These are phyloP conservation scores for Microtus richardsoni DNA, from an alignment of 2,113 vertebrate genomes.

Conservation along the genomic window DNA sequence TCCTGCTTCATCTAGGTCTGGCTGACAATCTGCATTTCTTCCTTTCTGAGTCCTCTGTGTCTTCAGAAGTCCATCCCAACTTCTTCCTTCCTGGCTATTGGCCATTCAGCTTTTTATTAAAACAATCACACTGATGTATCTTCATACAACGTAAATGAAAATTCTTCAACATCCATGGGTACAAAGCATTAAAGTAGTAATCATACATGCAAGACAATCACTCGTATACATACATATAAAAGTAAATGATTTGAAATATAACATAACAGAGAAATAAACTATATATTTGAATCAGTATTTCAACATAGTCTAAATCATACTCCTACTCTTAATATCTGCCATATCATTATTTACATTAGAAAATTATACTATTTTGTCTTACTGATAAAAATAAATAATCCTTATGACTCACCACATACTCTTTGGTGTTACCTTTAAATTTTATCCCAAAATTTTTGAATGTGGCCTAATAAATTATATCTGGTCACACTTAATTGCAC, in stretches of 20 bases:
- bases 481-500: no score
- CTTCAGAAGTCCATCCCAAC: background rate
- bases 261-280: background rate
- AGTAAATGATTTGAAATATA: background rate
- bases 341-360: background rate
- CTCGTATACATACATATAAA: background rate
- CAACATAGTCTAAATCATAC: background rate
- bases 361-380: background rate
- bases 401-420: background rate
- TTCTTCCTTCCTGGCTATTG: background rate
- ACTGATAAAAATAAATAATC: background rate
- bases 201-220: background rate
- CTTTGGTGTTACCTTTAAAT: slow-evolving; percentile 1
- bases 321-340: background rate
- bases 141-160: background rate
- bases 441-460: background rate
- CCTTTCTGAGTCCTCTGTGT: background rate
- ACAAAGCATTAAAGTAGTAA: background rate
- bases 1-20: background rate
- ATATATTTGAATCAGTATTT: background rate
- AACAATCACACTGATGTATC: background rate
- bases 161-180: background rate
- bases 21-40: background rate
- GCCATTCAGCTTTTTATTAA: background rate
- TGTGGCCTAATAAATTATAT: background rate